Evolutionary conservation across 2,797 vertebrate genomes (phyloP).

Genomic region (Pangasius macronema): DNA sequence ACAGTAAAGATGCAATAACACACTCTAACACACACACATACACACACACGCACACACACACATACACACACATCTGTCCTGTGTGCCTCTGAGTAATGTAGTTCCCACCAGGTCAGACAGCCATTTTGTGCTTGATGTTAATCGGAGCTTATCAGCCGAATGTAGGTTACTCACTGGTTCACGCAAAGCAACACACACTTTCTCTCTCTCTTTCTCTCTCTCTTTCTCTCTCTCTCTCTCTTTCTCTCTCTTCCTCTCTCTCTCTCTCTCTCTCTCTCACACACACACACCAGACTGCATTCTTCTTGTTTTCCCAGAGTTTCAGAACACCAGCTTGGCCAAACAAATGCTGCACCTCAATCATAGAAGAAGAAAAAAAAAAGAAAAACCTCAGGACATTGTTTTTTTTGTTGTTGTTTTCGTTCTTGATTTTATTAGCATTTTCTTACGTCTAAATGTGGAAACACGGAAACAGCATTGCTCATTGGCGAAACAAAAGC

Average conservation of each 20-base stretch:
- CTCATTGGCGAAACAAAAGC: slow-evolving; percentile 35
- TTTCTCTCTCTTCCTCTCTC: background rate
- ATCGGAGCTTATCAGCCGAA: background rate
- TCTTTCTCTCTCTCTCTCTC: background rate
- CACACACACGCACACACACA: slow-evolving; percentile 30
- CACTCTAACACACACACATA: slow-evolving; percentile 17
- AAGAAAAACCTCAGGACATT: slow-evolving; percentile 54
- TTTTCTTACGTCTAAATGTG: slow-evolving; percentile 35
- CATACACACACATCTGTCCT: slow-evolving; percentile 31
- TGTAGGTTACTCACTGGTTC: slow-evolving; percentile 32
- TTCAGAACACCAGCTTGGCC: slow-evolving; percentile 56
- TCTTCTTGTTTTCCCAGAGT: slow-evolving; percentile 42
- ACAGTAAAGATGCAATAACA: slow-evolving; percentile 43
- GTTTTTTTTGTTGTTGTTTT: slow-evolving; percentile 26
- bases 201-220: background rate
- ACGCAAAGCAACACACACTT: background rate
- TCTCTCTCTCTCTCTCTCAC: background rate
- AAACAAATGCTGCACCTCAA: slow-evolving; percentile 56
- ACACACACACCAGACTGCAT: slow-evolving; percentile 22
- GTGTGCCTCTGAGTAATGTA: slow-evolving; percentile 45
- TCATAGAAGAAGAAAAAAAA: slow-evolving; percentile 26
- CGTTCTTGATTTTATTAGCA: slow-evolving; percentile 15
- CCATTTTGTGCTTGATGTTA: slow-evolving; percentile 40
- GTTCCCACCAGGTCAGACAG: slow-evolving; percentile 32
- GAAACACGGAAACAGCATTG: slow-evolving; percentile 39